Percentiles rank a stretch among this genome's conserved stretches.
These are phyloP conservation scores for Sciurus vulgaris DNA, from an alignment of 2,797 vertebrate species.

Conservation along the genomic window DNA sequence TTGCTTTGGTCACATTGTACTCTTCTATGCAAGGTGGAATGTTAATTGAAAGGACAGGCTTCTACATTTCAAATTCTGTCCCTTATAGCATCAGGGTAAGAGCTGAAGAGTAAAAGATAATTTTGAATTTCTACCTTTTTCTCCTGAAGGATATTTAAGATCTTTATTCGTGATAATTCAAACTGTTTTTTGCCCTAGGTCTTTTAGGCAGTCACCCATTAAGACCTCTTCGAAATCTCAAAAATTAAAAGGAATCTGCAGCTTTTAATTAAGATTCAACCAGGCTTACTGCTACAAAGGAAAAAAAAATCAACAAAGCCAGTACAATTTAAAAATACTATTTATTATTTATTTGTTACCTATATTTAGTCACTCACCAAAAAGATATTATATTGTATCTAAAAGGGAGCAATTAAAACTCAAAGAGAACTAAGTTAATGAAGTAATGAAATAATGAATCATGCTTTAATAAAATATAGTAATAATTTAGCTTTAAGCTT, in stretches of 20 bases:
- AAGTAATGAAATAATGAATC: neutral
- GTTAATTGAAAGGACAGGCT: neutral
- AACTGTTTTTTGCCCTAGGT: constrained; percentile 62
- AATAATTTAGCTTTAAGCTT: neutral
- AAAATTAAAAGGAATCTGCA: constrained; percentile 42
- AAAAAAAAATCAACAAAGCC: neutral
- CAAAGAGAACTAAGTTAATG: neutral
- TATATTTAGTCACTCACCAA: constrained; percentile 4
- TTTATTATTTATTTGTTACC: constrained; percentile 4
- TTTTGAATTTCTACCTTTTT: neutral
- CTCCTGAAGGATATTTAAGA: constrained; percentile 32
- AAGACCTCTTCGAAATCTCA: constrained; percentile 52
- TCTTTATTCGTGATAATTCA: constrained; percentile 21
- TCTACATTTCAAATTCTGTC: neutral
- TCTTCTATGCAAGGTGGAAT: neutral
- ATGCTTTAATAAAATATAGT: neutral
- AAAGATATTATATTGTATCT: constrained; percentile 13
- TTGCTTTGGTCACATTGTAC: neutral
- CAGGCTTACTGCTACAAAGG: neutral
- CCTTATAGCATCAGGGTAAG: neutral
- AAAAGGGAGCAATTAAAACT: neutral
- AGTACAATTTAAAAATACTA: neutral
- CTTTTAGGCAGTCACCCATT: constrained; percentile 43
- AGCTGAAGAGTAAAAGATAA: neutral
- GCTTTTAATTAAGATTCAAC: constrained; percentile 8